phyloP scores from a whole-genome alignment of 2,113 vertebrate genomes.

The human region GRCh38 chr17:49001501-49002000 shows the following conservation, averaged over 20 bases:
- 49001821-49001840: not conserved
- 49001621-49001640: conserved; percentile 26
- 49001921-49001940: not conserved
- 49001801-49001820: not conserved
- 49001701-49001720: not conserved
- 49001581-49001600: not conserved
- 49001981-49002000: conserved; percentile 31
- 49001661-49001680: not conserved
- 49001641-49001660: not conserved
- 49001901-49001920: conserved; percentile 52
- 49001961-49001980: conserved; percentile 37
- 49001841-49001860: not conserved
- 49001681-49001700: conserved; percentile 9
- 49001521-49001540: conserved; percentile 44
- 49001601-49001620: conserved; percentile 45
- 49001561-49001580: conserved; percentile 33
- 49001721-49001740: conserved; percentile 13
- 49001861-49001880: conserved; percentile 18
- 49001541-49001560: conserved; percentile 45
- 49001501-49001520: not conserved
- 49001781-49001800: not conserved
- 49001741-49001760: not conserved
- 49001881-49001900: conserved; percentile 15
- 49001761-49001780: conserved; percentile 21
- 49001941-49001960: conserved; percentile 48